Base-by-base conservation (phyloP, 2,888 invertebrate species). In the Hermaeophaga mercurialis region DNA sequence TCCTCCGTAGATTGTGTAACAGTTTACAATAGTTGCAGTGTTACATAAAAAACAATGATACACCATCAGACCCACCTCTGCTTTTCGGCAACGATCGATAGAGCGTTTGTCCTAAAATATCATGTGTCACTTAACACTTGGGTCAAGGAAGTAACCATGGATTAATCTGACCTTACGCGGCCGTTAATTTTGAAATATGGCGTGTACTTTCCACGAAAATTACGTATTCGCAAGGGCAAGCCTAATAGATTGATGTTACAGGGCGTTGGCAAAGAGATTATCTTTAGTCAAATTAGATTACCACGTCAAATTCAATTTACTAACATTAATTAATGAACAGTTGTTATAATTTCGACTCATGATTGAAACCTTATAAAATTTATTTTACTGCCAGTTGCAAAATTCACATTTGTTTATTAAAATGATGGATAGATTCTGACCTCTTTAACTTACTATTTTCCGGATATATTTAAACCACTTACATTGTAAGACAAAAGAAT, bases 71-170 rank as follows among this genome's bases (percentile, higher is more conserved):
- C 43, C 43, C 43, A 43, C 43, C 43, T 43, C 18, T 11, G 24
- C 7, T 43, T 24, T 43, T 43, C 24, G 43, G 7, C 43, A 43
- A 5, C 43, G 8, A 43, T 43, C 43, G 26, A 24, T 43, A 5
- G 14, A 19, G 4, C 22, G 22, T 41, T 19, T 11, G 33, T 31
- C 50, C 43, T 50, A 50, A 50, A 50, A 50, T 50, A 43, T 9
- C 43, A 43, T 41, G 41, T 50, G 50, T 43, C 50, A 50, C 43
- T 50, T 50, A 50, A 50, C 50, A 50, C 43, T 50, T 43, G 43
- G 50, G 50, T 50, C 50, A 50, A 50, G 50, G 50, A 50, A 50
- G 50, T 22, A 50, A 43, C 43, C 43, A 43, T 43, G 41, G 41
- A 50, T 50, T 50, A 50, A 50, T 50, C 15, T 50, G 50, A 50